phyloP scores from a whole-genome alignment of 2,888 invertebrate genomes.

The Monopis laevigella region DNA sequence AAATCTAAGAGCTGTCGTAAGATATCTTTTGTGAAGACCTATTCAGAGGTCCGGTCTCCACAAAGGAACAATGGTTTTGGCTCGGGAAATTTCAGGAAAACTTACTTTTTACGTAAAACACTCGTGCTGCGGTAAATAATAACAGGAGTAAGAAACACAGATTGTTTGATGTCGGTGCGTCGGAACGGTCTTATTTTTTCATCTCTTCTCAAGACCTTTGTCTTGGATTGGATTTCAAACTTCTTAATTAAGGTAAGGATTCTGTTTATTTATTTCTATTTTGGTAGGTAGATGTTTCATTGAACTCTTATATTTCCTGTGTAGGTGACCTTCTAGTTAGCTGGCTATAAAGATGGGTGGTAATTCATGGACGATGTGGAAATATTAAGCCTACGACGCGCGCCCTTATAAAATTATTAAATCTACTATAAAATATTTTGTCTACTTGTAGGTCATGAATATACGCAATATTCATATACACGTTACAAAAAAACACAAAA shows the following conservation, averaged over 20 bases:
- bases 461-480: too few relatives aligned
- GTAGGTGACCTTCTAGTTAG: too few relatives aligned
- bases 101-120: conserved; percentile 3
- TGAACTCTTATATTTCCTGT: too few relatives aligned
- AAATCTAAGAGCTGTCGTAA: conserved; percentile 7
- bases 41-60: conserved; percentile 9
- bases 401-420: too few relatives aligned
- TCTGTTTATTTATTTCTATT: not conserved
- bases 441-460: too few relatives aligned
- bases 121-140: conserved; percentile 8
- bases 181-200: not conserved
- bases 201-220: not conserved
- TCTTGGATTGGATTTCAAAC: not conserved
- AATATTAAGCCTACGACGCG: too few relatives aligned
- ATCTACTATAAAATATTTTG: too few relatives aligned
- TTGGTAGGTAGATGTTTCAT: too few relatives aligned
- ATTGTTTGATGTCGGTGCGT: not conserved
- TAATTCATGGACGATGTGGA: too few relatives aligned
- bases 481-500: too few relatives aligned
- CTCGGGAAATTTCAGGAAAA: conserved; percentile 5
- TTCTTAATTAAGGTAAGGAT: not conserved
- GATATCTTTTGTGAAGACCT: conserved; percentile 10
- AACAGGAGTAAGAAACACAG: not conserved
- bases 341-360: too few relatives aligned
- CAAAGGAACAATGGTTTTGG: conserved; percentile 9